A percentile compares a stretch with the other conserved stretches of the same genome.
These are phyloP conservation scores for Sturnus vulgaris DNA, from an alignment of 2,113 vertebrate species.

Conservation along the genomic window DNA sequence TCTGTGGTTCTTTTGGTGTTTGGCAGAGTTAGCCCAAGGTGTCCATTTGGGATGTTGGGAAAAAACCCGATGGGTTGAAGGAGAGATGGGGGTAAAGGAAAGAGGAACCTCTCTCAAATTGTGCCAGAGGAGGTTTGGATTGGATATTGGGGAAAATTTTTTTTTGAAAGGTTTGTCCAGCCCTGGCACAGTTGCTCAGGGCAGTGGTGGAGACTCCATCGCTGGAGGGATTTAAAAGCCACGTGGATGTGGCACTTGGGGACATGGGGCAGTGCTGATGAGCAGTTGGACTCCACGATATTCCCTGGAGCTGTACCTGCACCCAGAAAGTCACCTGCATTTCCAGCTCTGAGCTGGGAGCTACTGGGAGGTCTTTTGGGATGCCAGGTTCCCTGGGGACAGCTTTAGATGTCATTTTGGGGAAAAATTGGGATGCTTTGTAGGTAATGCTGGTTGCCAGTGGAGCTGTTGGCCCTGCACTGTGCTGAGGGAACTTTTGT, in stretches of 20 bases:
- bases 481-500: accelerated
- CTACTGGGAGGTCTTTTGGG: not conserved
- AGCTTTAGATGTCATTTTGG: not conserved
- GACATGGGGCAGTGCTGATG: accelerated
- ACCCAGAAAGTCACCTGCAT: too few species aligned
- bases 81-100: not conserved
- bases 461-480: accelerated
- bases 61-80: not conserved
- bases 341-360: not conserved
- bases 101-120: not conserved
- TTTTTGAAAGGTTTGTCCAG: not conserved
- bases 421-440: not conserved
- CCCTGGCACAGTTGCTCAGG: not conserved
- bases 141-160: not conserved
- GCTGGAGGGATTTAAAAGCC: not conserved
- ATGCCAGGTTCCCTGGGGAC: not conserved
- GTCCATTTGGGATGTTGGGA: accelerated
- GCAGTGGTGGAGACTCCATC: not conserved
- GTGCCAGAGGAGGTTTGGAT: not conserved
- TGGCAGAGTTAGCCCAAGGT: accelerated
- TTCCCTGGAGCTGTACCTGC: not conserved
- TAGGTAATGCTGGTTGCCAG: not conserved
- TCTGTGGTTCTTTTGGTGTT: not conserved
- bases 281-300: not conserved
- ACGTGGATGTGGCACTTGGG: not conserved